These are phyloP conservation scores for Cyaniris semiargus DNA, from an alignment of 2,888 invertebrate genomes.

Conservation along the genomic window DNA sequence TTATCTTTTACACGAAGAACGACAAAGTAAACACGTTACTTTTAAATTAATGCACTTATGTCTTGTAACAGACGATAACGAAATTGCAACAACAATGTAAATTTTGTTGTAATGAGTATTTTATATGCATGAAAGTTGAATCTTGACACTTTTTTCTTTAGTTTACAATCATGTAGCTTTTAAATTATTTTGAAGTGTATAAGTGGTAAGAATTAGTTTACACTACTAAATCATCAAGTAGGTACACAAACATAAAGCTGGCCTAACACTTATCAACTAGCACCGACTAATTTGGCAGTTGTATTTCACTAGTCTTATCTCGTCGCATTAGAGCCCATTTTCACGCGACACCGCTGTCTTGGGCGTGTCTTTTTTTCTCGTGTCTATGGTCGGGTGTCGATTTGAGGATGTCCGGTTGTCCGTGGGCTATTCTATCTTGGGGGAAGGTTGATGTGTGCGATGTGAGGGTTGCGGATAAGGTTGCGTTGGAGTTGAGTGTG, in stretches of 20 bases:
- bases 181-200: too few relatives aligned
- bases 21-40: background rate
- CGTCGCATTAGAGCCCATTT: background rate
- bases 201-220: background rate
- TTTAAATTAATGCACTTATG: too few relatives aligned
- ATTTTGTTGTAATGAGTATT: too few relatives aligned
- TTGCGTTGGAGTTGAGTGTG: conserved; percentile 81
- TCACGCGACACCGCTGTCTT: conserved; percentile 72
- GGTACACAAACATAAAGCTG: background rate
- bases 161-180: too few relatives aligned
- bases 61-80: too few relatives aligned
- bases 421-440: conserved; percentile 67
- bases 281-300: conserved; percentile 29
- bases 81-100: too few relatives aligned
- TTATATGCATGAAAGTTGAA: too few relatives aligned
- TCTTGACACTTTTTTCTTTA: too few relatives aligned
- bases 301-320: conserved; percentile 30
- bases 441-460: conserved; percentile 67
- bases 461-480: conserved; percentile 65
- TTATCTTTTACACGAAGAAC: background rate
- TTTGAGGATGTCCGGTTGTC: conserved; percentile 91
- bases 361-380: conserved; percentile 69
- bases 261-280: background rate
- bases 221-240: background rate
- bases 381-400: conserved; percentile 89